Conservation (phyloP, 2,888 invertebrate genomes). For the Cetonia aurata region DNA sequence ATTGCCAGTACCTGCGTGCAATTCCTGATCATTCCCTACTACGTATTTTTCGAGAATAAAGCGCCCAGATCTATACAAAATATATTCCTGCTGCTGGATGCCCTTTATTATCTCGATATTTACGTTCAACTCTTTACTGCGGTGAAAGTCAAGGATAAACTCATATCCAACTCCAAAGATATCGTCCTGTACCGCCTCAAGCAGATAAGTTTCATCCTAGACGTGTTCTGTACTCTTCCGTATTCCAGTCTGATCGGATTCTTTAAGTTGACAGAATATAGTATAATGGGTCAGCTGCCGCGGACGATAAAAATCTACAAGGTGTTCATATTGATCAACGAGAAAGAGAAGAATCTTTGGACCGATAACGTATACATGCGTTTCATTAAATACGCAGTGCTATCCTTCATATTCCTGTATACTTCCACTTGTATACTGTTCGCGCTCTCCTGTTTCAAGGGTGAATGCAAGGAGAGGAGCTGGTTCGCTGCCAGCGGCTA, state of each 20-base stretch:
- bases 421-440: constrained; percentile 44
- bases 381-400: constrained; percentile 44
- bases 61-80: not conserved
- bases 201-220: constrained; percentile 37
- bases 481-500: constrained; percentile 41
- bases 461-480: constrained; percentile 39
- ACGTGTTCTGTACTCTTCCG: constrained; percentile 36
- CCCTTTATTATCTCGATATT: constrained; percentile 39
- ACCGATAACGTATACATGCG: constrained; percentile 38
- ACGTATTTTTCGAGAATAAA: constrained; percentile 36
- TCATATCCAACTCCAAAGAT: constrained; percentile 26
- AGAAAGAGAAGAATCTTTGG: constrained; percentile 45
- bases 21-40: constrained; percentile 43
- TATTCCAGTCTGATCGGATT: constrained; percentile 13
- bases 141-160: constrained; percentile 34
- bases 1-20: constrained; percentile 35
- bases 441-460: constrained; percentile 42
- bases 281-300: constrained; percentile 16
- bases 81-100: constrained; percentile 19
- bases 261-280: constrained; percentile 1
- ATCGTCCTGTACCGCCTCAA: constrained; percentile 40
- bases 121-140: constrained; percentile 43
- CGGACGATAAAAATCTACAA: constrained; percentile 48
- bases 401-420: constrained; percentile 43
- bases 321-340: constrained; percentile 42